Base-by-base conservation (phyloP, 23 tunicate genomes). In the Aplidium turbinatum region DNA sequence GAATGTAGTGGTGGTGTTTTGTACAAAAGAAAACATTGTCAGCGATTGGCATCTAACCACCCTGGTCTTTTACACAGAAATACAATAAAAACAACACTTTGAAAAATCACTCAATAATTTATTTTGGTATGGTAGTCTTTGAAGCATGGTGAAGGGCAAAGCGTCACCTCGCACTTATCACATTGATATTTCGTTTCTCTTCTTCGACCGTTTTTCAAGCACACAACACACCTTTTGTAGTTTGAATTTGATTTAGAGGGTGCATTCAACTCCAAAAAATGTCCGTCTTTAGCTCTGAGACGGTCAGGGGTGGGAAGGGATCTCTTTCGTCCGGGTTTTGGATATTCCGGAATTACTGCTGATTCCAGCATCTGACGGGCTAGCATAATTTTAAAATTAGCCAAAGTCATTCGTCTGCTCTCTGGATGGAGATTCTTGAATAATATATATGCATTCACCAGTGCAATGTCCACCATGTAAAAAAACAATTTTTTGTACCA, bases 131-230 rank as follows among this genome's bases (percentile, higher is more conserved):
- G 61, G 24, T 54, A 54, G 21, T 54, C 61, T 54, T 54, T 54
- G 61, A 54, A 54, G 61, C 61, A 54, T 54, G 61, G 61, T n/a
- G 61, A 54, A 54, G 61, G 61, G 61, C 61, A 54, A 54, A 54
- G 21, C 19, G 61, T 16, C 21, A 54, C 21, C 21, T 54, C 61
- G 21, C 61, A 54, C 61, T 54, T 54, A 25, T 54, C 21, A 5
- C 24, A 54, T 54, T 54, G 61, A 54, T 54, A 54, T 54, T 54
- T 54, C 21, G 61, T 54, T 54, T 54, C 61, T 54, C 21, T 54
- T 54, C 25, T 54, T 54, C 25, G 20, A 25, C 22, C 22, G 5
- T 54, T 54, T 20, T 54, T 26, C 19, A 54, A 54, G 50, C 50
- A 42, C 13, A 42, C 50, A 42, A 16, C 50, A 42, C 50, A 42